A percentile compares a stretch with the other conserved stretches of the same genome.
Conservation (phyloP, 2,797 vertebrate genomes). For the Gallinago nigripennis region DNA sequence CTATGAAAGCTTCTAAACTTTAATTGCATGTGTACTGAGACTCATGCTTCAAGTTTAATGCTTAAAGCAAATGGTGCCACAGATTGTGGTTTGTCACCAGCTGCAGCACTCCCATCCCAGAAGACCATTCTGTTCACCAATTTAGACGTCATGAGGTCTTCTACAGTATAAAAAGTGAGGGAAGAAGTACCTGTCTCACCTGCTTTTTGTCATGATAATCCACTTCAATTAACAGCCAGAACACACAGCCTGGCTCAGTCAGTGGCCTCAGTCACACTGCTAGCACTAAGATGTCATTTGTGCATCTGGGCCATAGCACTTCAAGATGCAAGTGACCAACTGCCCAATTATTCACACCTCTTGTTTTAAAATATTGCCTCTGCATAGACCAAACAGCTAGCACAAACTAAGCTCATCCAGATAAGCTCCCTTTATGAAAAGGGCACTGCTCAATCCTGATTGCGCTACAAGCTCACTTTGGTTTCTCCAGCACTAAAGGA, state of each 20-base stretch:
- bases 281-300: not conserved
- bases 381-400: not conserved
- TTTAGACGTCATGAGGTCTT: not conserved
- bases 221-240: not conserved
- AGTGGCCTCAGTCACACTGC: not conserved
- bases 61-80: not conserved
- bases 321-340: not conserved
- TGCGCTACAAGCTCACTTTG: not conserved
- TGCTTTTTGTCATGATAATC: not conserved
- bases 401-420: not conserved
- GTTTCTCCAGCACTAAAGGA: not conserved
- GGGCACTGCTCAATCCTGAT: not conserved
- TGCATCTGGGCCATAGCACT: fast-evolving
- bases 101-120: not conserved
- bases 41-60: not conserved
- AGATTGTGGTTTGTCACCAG: not conserved
- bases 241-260: not conserved
- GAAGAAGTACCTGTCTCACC: not conserved
- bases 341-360: not conserved
- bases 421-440: not conserved
- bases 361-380: not conserved
- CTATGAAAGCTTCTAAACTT: not conserved
- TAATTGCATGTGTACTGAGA: not conserved
- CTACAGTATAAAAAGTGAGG: not conserved
- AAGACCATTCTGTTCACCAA: not conserved